Evolutionary conservation across 1,140 invertebrate genomes (phyloP), one percentile per base, ranked within the genome.

Genomic region (Zelostemma sp.): DNA sequence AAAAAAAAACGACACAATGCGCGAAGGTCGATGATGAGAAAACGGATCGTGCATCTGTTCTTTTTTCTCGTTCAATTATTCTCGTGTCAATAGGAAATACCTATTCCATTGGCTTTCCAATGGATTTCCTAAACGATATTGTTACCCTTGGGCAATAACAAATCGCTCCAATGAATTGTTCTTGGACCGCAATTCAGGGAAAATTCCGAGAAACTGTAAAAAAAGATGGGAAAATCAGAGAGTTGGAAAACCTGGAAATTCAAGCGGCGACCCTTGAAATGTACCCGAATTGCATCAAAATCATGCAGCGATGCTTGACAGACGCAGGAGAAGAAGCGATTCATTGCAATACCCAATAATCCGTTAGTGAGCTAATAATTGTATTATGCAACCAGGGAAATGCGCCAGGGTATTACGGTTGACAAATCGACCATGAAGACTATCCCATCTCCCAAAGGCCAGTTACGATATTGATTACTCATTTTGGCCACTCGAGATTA

Each of bases 371-470:
- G n/a, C n/a, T 63, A 59, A 59, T 68, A 59, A 68, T 68, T 68
- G 33, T 47, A 59, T 59, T 63, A 59, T 63, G 38, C 54, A 68
- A 50, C 31, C 31, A 21, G 50, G 38, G 47, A 68, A 59, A 63
- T 54, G 49, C 66, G 28, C 28, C 5, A 63, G 62, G 31, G 55
- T 33, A 46, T 58, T 68, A 59, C 19, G 16, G 65, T 58, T 58
- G 65, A 68, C 65, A 68, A 68, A 68, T 68, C 31, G 43, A 14
- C 59, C 49, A 60, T 62, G 48, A 59, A 68, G 59, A 50, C 59
- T 60, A 59, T 47, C 50, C 60, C 59, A 57, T 58, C 50, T 59
- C 49, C 55, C 35, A 55, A 9, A 58, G 65, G 65, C 17, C 54
- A 19, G 41, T 11, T 68, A 19, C 12, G 49, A 54, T 68, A 68